These are phyloP conservation scores for Phrynosoma blainvillii DNA, from an alignment of 2,113 vertebrate species.

Conservation along the genomic window DNA sequence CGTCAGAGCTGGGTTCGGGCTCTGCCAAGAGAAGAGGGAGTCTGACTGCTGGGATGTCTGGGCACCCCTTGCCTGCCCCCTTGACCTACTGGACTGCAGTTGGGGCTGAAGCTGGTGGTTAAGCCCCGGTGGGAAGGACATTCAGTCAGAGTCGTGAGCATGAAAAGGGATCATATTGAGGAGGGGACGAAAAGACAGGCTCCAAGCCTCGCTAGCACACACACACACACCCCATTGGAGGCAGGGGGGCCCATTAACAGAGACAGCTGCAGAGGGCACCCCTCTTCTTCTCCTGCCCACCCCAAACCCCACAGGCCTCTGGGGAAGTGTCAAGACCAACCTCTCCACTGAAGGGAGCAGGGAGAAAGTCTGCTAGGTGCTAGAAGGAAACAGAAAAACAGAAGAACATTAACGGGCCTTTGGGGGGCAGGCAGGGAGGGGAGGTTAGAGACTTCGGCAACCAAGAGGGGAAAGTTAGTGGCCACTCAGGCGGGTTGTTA, in stretches of 20 bases:
- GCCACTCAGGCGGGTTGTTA: no score
- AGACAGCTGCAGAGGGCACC: no score
- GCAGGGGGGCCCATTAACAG: no score
- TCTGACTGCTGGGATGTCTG: no score
- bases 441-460: neutral
- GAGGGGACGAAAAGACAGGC: no score
- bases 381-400: conserved; percentile 33
- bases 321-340: conserved; percentile 35
- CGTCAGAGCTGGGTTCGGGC: conserved; percentile 91
- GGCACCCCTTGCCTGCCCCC: no score
- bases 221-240: no score
- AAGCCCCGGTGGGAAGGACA: no score
- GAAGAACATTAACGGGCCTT: neutral
- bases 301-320: neutral
- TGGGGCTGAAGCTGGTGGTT: neutral
- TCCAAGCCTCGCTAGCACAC: no score
- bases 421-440: neutral
- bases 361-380: conserved; percentile 62
- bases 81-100: neutral
- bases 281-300: neutral
- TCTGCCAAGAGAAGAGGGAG: conserved; percentile 72
- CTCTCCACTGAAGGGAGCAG: conserved; percentile 56
- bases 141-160: no score
- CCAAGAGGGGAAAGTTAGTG: neutral
- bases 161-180: no score